Evolutionary conservation across 2,797 vertebrate species (phyloP), one percentile per base, ranked within the genome.

Genomic region (Fistularia tabacaria): DNA sequence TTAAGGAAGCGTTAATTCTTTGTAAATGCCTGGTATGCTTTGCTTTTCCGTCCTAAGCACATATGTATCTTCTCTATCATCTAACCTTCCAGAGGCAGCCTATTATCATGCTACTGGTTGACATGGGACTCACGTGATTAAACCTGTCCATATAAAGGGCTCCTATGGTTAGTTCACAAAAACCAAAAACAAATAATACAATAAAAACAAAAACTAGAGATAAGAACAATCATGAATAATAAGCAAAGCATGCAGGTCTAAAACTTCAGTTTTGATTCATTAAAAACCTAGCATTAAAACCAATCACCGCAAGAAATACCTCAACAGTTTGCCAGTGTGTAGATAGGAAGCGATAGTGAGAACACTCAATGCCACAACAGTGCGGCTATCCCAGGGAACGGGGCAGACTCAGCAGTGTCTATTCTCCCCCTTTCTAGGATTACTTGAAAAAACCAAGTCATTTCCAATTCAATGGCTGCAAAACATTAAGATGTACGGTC

Each of bases 361-460:
- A 96, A 91, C 94, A 95, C 92, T 97, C 95, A 98, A 93, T 95
- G 97, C 96, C 97, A 98, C 97, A 98, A 94, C 95, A 93, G 95
- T 95, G 96, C 96, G 95, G 96, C 93, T 98, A 96, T 96, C 96
- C 94, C 93, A 95, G 96, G 96, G 95, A 96, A 94, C 96, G 96
- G 94, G 96, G 95, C 96, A 97, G 96, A 97, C 93, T 98, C 97
- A 97, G 97, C 95, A 93, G 97, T 98, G 96, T 96, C 96, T 99
- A 98, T 96, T 95, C 90, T 98, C 95, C 96, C 97, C 95, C 90
- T 97, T 97, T 97, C 97, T 97, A 98, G 96, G 95, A 93, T 98
- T 96, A 99, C 97, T 98, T 98, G 95, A 98, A 98, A 98, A 98
- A 99, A 97, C 93, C 96, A 99, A 98, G 96, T 99, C 97, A 98